Conservation (phyloP, 2,888 invertebrate species). For the Poecilobothrus nobilitatus region DNA sequence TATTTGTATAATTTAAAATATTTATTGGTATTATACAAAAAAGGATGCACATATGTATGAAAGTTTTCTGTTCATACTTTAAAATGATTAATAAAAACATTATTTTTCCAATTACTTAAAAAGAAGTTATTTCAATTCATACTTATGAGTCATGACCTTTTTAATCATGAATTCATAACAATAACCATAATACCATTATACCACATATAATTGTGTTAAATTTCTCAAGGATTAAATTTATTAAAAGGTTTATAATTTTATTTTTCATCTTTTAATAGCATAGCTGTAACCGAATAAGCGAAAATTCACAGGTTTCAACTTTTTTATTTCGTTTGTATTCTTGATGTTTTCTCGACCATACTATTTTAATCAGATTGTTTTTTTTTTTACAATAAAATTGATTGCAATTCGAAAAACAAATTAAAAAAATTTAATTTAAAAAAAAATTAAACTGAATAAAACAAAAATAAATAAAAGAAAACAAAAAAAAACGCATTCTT, state of each 20-base stretch:
- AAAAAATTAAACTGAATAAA: background rate
- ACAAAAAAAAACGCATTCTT: background rate
- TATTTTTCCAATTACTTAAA: background rate
- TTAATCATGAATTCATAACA: background rate
- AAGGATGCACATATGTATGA: too few species aligned
- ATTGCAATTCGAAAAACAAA: background rate
- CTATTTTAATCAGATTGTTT: constrained; percentile 1
- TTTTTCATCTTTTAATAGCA: background rate
- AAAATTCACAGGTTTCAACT: background rate
- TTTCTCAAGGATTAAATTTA: background rate
- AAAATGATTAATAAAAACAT: background rate
- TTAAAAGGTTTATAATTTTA: background rate
- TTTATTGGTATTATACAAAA: too few species aligned
- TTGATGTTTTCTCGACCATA: background rate
- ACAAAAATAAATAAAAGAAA: background rate
- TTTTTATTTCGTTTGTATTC: background rate
- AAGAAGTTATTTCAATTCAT: background rate
- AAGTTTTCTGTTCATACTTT: too few species aligned
- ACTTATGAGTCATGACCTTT: background rate
- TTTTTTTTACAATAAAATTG: background rate
- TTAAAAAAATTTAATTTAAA: background rate
- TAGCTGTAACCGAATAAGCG: background rate
- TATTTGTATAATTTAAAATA: too few species aligned
- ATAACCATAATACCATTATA: background rate
- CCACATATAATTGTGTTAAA: background rate